These are phyloP conservation scores for Cardinalis cardinalis DNA, from an alignment of 2,113 vertebrate genomes.

Conservation along the genomic window DNA sequence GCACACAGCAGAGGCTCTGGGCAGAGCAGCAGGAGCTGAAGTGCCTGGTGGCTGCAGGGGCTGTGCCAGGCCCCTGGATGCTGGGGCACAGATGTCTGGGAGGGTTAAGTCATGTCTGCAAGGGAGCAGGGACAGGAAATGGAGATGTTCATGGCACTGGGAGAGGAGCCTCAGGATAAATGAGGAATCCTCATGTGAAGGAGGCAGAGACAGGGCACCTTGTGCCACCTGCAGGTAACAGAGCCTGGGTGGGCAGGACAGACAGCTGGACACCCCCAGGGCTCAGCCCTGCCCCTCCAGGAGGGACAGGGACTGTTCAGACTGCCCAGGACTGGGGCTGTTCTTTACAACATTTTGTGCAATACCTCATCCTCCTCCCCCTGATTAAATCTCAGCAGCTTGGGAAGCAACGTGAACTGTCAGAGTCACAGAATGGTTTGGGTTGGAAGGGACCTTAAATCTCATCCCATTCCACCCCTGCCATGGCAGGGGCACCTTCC, in stretches of 20 bases:
- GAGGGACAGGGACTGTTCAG: not conserved
- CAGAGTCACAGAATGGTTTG: not conserved
- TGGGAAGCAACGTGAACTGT: not conserved
- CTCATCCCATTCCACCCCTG: not conserved
- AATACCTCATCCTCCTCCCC: not conserved
- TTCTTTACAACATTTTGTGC: not conserved
- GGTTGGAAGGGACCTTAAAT: not conserved
- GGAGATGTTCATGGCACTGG: not conserved
- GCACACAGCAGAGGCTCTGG: conserved; percentile 19
- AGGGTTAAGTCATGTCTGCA: conserved; percentile 65
- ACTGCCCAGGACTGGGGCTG: not conserved
- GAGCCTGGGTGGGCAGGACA: not conserved
- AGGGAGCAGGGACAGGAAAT: conserved; percentile 37
- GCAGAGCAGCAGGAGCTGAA: not conserved
- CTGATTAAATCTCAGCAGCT: not conserved
- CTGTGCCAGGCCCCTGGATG: conserved; percentile 6
- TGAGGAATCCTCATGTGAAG: not conserved
- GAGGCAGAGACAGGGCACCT: not conserved
- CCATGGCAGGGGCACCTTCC: not conserved
- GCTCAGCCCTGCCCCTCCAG: not conserved
- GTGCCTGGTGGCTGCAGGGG: conserved; percentile 37
- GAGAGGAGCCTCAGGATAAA: not conserved
- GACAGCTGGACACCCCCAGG: not conserved
- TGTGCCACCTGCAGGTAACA: not conserved
- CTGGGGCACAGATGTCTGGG: conserved; percentile 37